These are phyloP conservation scores for Neuroterus valhalla DNA, from an alignment of 1,140 invertebrate genomes.

Conservation along the genomic window DNA sequence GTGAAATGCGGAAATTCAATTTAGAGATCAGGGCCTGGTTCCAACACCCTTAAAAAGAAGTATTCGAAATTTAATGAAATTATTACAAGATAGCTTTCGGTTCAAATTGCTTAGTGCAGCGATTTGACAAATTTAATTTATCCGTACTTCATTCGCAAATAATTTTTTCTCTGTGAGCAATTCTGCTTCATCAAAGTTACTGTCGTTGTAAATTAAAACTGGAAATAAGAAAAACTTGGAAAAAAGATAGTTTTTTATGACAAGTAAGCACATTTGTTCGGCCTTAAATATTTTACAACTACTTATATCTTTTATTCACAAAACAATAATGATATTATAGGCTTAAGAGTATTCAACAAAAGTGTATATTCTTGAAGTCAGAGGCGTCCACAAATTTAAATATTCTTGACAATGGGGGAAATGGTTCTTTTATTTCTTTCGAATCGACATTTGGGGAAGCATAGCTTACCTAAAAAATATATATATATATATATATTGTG, in stretches of 20 bases:
- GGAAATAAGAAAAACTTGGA: neutral
- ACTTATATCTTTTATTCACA: slow-evolving; percentile 5
- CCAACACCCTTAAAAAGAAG: too few species aligned
- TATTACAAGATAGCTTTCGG: too few species aligned
- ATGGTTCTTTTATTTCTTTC: too few species aligned
- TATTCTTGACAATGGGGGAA: too few species aligned
- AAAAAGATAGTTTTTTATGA: neutral
- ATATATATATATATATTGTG: neutral
- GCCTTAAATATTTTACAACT: slow-evolving; percentile 3
- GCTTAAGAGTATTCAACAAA: neutral
- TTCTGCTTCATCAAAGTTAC: neutral
- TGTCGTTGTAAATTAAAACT: neutral
- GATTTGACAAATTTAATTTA: too few species aligned
- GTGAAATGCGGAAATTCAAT: too few species aligned
- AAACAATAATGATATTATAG: slow-evolving; percentile 4
- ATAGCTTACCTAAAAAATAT: too few species aligned
- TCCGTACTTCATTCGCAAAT: too few species aligned
- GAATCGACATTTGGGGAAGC: too few species aligned
- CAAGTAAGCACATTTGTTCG: neutral
- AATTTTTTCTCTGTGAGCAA: neutral
- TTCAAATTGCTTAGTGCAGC: too few species aligned
- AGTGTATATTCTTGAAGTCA: slow-evolving; percentile 2
- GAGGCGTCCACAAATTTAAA: neutral
- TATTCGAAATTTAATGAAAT: too few species aligned
- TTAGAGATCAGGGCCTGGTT: too few species aligned